Conservation (phyloP, 2,797 vertebrate species). For the Acanthornis magna region DNA sequence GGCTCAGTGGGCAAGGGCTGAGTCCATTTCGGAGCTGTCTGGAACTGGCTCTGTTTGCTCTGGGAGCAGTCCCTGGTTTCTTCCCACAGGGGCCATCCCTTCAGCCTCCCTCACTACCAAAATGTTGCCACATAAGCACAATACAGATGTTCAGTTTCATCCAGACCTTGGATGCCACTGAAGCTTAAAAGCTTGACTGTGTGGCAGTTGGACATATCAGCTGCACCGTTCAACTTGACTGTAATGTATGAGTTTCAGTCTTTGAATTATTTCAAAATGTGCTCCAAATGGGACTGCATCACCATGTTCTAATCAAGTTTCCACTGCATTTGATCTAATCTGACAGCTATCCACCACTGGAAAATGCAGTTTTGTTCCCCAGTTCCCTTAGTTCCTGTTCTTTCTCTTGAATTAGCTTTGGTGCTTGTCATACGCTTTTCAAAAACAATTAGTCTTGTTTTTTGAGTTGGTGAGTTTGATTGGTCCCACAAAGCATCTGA, state of each 20-base stretch:
- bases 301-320: neutral
- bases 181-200: neutral
- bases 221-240: neutral
- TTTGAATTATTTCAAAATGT: neutral
- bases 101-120: neutral
- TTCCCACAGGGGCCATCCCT: neutral
- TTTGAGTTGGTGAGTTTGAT: neutral
- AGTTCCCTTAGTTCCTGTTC: neutral
- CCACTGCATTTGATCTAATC: neutral
- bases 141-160: neutral
- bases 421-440: neutral
- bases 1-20: neutral
- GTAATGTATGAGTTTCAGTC: neutral
- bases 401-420: neutral
- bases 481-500: neutral
- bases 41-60: neutral
- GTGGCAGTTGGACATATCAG: fast-evolving
- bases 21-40: neutral
- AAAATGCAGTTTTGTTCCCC: neutral
- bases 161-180: neutral
- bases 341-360: neutral
- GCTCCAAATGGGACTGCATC: neutral
- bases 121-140: neutral
- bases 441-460: neutral
- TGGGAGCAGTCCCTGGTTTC: neutral